Conservation (phyloP, 64 coral and sea anemone genomes). For the Porites australiensis region DNA sequence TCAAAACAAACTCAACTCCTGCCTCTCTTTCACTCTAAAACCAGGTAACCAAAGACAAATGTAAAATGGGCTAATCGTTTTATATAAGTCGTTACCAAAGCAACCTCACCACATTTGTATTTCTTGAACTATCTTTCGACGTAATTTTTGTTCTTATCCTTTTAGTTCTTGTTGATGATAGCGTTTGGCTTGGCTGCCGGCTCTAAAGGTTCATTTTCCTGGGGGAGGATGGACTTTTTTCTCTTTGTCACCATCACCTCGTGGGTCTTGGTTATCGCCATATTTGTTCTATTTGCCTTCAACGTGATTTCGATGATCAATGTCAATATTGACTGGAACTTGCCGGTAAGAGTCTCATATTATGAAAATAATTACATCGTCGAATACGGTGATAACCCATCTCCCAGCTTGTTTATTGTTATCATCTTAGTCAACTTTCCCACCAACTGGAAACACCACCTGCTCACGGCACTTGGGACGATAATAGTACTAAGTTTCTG, state of each 20-base stretch:
- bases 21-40: too few relatives aligned
- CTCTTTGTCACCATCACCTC: conserved; percentile 90
- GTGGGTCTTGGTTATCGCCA: conserved; percentile 82
- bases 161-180: conserved; percentile 11
- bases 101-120: neutral
- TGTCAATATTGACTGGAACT: conserved; percentile 68
- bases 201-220: fast-evolving
- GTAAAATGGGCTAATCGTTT: too few relatives aligned
- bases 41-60: too few relatives aligned
- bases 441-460: too few relatives aligned
- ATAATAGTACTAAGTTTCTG: too few relatives aligned
- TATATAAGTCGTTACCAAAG: too few relatives aligned
- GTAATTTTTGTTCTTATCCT: neutral
- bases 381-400: neutral
- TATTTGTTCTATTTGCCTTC: conserved; percentile 77
- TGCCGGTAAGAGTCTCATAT: conserved; percentile 49
- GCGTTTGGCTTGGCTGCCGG: neutral
- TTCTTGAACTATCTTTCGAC: neutral
- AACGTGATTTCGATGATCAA: conserved; percentile 63
- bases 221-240: conserved; percentile 88
- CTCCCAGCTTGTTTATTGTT: neutral
- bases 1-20: too few relatives aligned
- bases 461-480: too few relatives aligned
- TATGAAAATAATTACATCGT: neutral
- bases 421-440: neutral